phyloP scores from a whole-genome alignment of 2,888 invertebrate genomes.

The Andricus curvator region DNA sequence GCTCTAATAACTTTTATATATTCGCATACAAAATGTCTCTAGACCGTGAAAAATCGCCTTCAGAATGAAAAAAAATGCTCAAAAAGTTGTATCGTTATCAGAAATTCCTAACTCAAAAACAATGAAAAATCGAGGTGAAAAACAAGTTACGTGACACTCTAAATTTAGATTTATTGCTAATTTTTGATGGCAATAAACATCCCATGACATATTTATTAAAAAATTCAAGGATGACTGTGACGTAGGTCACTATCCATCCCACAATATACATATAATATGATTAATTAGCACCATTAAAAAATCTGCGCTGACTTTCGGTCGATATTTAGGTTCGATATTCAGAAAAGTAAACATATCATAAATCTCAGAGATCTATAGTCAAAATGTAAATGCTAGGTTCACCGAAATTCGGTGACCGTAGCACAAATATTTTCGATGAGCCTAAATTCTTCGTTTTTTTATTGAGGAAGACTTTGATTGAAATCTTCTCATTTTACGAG shows the following conservation, averaged over 20 bases:
- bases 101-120: slow-evolving; percentile 7
- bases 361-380: neutral
- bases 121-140: slow-evolving; percentile 11
- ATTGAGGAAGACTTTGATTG: neutral
- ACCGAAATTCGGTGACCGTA: no score
- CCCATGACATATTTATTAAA: neutral
- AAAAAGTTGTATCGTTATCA: neutral
- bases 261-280: neutral
- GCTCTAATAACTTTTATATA: neutral
- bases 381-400: neutral
- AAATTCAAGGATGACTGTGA: neutral
- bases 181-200: slow-evolving; percentile 6
- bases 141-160: neutral
- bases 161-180: neutral
- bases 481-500: neutral
- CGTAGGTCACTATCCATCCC: neutral
- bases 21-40: neutral
- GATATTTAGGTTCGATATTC: neutral
- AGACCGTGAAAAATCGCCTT: neutral
- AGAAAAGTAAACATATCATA: neutral
- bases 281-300: neutral
- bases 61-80: neutral
- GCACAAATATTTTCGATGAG: no score
- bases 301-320: neutral
- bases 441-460: neutral